A percentile compares a stretch with the other conserved stretches of the same genome.
These are phyloP conservation scores for Anguilla pacifica DNA, from an alignment of 2,797 vertebrate species.

Conservation along the genomic window DNA sequence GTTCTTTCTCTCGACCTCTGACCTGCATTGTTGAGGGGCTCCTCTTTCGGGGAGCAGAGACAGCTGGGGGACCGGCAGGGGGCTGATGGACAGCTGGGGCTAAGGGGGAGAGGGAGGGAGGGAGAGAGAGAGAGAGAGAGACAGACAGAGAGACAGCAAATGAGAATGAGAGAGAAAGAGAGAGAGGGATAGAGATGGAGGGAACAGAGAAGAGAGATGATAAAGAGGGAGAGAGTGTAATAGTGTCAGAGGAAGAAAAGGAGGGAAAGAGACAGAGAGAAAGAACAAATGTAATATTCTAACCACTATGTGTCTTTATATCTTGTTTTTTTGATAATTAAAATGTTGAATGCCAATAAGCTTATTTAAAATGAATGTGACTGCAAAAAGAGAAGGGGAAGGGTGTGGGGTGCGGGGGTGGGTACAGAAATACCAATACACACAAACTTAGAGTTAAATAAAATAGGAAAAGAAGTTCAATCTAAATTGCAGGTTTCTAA, in stretches of 20 bases:
- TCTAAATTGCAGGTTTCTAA: too few species aligned
- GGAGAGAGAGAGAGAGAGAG: slow-evolving; percentile 12
- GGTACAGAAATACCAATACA: not conserved
- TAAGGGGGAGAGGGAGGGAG: slow-evolving; percentile 48
- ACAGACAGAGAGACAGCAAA: not conserved
- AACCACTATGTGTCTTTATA: not conserved
- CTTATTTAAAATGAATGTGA: not conserved
- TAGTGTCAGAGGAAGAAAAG: slow-evolving; percentile 14
- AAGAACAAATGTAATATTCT: not conserved
- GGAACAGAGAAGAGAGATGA: slow-evolving; percentile 52
- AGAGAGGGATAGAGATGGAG: not conserved
- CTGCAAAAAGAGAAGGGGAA: not conserved
- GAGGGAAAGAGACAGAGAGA: not conserved
- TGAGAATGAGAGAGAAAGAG: slow-evolving; percentile 41
- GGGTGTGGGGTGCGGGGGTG: too few species aligned
- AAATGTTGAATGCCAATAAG: not conserved
- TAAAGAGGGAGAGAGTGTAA: slow-evolving; percentile 50
- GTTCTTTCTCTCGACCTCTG: slow-evolving; percentile 84
- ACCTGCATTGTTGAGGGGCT: slow-evolving; percentile 75
- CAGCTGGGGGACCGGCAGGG: slow-evolving; percentile 77
- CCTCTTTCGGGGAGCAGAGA: slow-evolving; percentile 73
- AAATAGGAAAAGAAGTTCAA: too few species aligned
- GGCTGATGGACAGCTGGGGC: slow-evolving; percentile 60
- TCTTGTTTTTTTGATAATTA: not conserved
- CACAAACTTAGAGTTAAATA: not conserved